These are phyloP conservation scores for Pterophyllum scalare DNA, from an alignment of 2,113 vertebrate species.

Conservation along the genomic window DNA sequence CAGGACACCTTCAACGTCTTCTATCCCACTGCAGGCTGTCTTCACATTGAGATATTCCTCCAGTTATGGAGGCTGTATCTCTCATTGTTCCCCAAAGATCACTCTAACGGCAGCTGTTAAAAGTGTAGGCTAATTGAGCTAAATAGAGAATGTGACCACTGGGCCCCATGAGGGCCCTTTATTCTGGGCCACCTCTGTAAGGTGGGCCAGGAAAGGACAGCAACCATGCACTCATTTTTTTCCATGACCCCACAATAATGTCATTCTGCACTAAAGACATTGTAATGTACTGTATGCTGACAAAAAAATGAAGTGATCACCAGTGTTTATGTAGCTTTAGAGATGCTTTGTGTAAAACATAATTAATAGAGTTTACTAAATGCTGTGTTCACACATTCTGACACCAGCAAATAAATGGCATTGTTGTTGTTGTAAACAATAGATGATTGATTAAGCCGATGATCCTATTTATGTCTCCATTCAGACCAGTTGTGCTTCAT, in stretches of 20 bases:
- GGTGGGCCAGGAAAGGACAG: conserved; percentile 46
- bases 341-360: conserved; percentile 25
- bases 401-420: conserved; percentile 30
- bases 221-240: conserved; percentile 42
- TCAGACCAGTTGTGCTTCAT: conserved; percentile 35
- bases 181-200: conserved; percentile 65
- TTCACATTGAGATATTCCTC: neutral
- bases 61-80: conserved; percentile 41
- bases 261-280: conserved; percentile 15
- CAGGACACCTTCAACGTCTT: neutral
- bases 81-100: conserved; percentile 25
- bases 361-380: conserved; percentile 23
- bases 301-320: conserved; percentile 2
- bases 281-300: neutral
- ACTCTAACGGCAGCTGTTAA: conserved; percentile 22
- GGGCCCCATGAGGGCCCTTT: conserved; percentile 24
- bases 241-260: conserved; percentile 14
- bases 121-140: conserved; percentile 62
- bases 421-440: conserved; percentile 31
- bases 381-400: conserved; percentile 7
- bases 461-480: conserved; percentile 52
- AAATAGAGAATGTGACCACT: conserved; percentile 43
- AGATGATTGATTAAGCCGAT: conserved; percentile 40
- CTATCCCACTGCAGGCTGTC: neutral
- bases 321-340: conserved; percentile 1